Evolutionary conservation across 2,888 invertebrate species (phyloP), one percentile per base, ranked within the genome.

Genomic region (Argyra leucocephala): DNA sequence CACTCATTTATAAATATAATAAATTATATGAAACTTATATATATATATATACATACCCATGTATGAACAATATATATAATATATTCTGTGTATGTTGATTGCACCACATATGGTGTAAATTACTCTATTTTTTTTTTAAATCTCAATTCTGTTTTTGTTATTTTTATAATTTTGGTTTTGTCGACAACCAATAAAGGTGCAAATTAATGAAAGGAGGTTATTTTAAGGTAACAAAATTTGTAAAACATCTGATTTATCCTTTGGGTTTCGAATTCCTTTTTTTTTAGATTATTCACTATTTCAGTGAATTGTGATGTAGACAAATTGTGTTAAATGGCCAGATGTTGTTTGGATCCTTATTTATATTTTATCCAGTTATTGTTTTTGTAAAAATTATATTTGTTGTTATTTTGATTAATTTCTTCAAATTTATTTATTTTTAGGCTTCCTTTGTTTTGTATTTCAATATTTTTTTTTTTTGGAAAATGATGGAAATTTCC

Each of bases 21-120:
- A 48, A 48, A 18, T 48, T 48, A 48, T 48, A 2, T 1, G 48
- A 12, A 18, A 3, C 48, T 31, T 31, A 31, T 31, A 31, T 31
- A 31, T 31, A 48, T 48, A 18, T 7, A 31, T 5, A 10, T 31
- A 31, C 15, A 48, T 18, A 48, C 18, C 1, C 5, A 12, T 48
- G 15, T 48, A 1, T 12, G 48, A 18, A 48, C 15, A n/a, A n/a
- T n/a, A n/a, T n/a, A n/a, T n/a, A n/a, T n/a, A n/a, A n/a, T n/a
- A n/a, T n/a, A n/a, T n/a, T n/a, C n/a, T n/a, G 15, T 48, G 18
- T 48, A 18, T 48, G 48, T 48, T 48, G 15, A n/a, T n/a, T n/a
- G n/a, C n/a, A n/a, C n/a, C 18, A 48, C 48, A 48, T 48, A 48
- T 48, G 48, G 48, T 48, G 48, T 48, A 48, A 48, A 48, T 48